These are phyloP conservation scores for Cyclura pinguis DNA, from an alignment of 2,797 vertebrate genomes.

Conservation along the genomic window DNA sequence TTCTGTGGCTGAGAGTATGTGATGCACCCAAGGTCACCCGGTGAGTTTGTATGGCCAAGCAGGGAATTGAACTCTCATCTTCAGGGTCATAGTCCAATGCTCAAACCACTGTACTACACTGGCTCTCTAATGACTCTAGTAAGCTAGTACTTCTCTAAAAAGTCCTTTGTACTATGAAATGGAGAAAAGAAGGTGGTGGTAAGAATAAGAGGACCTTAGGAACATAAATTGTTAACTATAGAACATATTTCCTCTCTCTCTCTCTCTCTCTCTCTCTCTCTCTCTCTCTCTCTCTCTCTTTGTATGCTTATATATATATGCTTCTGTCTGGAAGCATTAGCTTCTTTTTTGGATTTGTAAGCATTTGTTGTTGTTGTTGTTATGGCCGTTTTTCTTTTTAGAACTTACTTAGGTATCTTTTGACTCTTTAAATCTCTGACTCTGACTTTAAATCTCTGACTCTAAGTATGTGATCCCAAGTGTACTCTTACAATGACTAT, in stretches of 20 bases:
- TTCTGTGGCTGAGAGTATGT: too few species aligned
- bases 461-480: neutral
- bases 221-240: neutral
- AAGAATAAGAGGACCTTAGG: neutral
- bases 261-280: too few species aligned
- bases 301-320: too few species aligned
- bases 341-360: too few species aligned
- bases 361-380: neutral
- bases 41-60: too few species aligned
- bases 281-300: too few species aligned
- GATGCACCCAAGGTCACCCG: too few species aligned
- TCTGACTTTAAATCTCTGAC: neutral
- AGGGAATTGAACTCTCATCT: too few species aligned
- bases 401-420: neutral
- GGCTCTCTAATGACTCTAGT: neutral
- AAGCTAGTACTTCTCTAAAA: neutral
- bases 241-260: too few species aligned
- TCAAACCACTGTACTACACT: too few species aligned
- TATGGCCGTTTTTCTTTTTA: neutral
- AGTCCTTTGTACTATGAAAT: neutral
- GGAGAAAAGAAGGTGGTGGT: neutral
- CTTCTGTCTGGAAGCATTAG: neutral
- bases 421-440: neutral
- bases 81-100: too few species aligned
- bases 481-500: too few species aligned